Evolutionary conservation across 2,888 invertebrate genomes (phyloP).

Genomic region (Drosophila eohydei): DNA sequence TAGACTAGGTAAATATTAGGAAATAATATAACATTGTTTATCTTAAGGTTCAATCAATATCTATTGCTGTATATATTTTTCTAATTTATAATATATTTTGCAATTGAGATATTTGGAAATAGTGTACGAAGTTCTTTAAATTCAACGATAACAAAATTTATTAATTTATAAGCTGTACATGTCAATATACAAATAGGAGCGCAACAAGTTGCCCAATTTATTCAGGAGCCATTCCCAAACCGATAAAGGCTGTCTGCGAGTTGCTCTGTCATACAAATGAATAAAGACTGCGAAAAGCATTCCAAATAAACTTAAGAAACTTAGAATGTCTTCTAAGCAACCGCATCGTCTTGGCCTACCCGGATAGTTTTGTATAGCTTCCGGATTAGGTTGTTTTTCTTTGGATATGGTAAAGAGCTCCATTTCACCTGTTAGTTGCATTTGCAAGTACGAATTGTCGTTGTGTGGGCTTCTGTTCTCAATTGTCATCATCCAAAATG

Average conservation of each 20-base stretch:
- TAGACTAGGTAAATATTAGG: no score
- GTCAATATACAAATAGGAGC: background rate
- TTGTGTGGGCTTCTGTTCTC: background rate
- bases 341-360: background rate
- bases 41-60: no score
- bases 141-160: background rate
- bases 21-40: no score
- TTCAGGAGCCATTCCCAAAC: background rate
- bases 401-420: background rate
- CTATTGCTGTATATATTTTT: no score
- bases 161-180: conserved; percentile 1
- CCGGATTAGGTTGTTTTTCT: background rate
- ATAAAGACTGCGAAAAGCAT: background rate
- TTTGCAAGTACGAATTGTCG: background rate
- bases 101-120: no score
- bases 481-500: background rate
- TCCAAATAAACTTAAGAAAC: background rate
- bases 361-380: no score
- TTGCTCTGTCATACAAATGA: background rate
- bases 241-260: background rate
- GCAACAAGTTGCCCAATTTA: background rate
- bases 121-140: background rate
- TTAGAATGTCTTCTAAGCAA: background rate
- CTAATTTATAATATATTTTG: no score
- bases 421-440: background rate